Evolutionary conservation across 1,140 invertebrate genomes (phyloP), one percentile per base, ranked within the genome.

Genomic region (Euglossa dilemma): DNA sequence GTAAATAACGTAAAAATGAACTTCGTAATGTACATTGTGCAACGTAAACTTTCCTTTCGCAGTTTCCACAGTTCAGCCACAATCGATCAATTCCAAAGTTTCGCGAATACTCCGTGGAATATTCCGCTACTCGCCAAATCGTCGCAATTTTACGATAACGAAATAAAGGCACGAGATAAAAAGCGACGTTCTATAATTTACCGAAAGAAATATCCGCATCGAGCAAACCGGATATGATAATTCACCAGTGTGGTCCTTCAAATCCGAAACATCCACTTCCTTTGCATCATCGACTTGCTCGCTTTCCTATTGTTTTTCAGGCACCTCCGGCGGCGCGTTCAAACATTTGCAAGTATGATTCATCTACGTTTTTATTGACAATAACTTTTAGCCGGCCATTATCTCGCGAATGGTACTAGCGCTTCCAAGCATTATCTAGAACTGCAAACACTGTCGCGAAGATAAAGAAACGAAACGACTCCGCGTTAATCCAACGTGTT

Each of bases 381-480:
- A 23, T 63, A 59, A 45, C 1, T 47, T 57, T 70, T 9, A 57
- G 3, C 23, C n/a, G 8, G 14, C 20, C 16, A 20, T 59, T 59
- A 79, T 59, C 78, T 25, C 6, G 7, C 28, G 25, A n/a, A 71
- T 28, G 66, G 43, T 18, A 59, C 52, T 9, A 28, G 14, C 0
- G 25, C 16, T 52, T 36, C 9, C 25, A 36, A 28, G n/a, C 20
- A 50, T 61, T 73, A 73, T 74, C 70, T 64, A 16, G 2, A 64
- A 64, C 50, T 59, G 59, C 50, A 64, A 73, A 74, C 18, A 72
- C n/a, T 16, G 28, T 18, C 50, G 23, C 25, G 11, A n/a, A 73
- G 70, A 74, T 80, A 76, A 67, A 76, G 25, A n/a, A 73, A 36
- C 28, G 59, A 54, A 61, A 45, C 52, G 28, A 50, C 57, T 64